Conservation (phyloP, 2,888 invertebrate genomes). For the Apodemia hepburni region DNA sequence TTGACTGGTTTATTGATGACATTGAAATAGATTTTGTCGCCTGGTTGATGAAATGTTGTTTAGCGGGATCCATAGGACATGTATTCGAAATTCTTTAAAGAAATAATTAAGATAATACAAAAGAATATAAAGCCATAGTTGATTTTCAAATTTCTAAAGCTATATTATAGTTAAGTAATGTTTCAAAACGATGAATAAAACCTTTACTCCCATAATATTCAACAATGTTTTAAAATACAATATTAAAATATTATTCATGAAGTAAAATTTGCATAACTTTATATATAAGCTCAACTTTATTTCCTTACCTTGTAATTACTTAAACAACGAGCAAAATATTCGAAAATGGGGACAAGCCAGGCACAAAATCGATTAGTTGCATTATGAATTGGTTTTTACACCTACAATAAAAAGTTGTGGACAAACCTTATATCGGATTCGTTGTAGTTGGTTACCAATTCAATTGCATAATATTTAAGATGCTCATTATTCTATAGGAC, state of each 20-base stretch:
- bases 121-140: conserved; percentile 21
- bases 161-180: conserved; percentile 30
- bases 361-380: conserved; percentile 29
- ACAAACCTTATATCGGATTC: background rate
- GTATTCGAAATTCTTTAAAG: conserved; percentile 32
- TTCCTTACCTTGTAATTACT: conserved; percentile 17
- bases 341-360: conserved; percentile 23
- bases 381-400: conserved; percentile 21
- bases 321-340: conserved; percentile 6
- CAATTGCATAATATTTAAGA: conserved; percentile 29
- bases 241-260: conserved; percentile 28
- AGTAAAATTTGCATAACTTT: conserved; percentile 27
- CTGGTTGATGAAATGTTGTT: conserved; percentile 44
- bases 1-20: conserved; percentile 44
- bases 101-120: conserved; percentile 18
- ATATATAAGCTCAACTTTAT: conserved; percentile 29
- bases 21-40: conserved; percentile 63
- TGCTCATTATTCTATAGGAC: conserved; percentile 32
- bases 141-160: conserved; percentile 29
- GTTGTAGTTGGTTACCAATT: conserved; percentile 34
- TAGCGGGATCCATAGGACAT: conserved; percentile 32
- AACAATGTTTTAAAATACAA: conserved; percentile 28
- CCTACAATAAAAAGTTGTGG: conserved; percentile 3
- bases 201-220: conserved; percentile 32
- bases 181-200: conserved; percentile 26